phyloP scores from a whole-genome alignment of 2,113 vertebrate species.

The Grammomys surdaster region DNA sequence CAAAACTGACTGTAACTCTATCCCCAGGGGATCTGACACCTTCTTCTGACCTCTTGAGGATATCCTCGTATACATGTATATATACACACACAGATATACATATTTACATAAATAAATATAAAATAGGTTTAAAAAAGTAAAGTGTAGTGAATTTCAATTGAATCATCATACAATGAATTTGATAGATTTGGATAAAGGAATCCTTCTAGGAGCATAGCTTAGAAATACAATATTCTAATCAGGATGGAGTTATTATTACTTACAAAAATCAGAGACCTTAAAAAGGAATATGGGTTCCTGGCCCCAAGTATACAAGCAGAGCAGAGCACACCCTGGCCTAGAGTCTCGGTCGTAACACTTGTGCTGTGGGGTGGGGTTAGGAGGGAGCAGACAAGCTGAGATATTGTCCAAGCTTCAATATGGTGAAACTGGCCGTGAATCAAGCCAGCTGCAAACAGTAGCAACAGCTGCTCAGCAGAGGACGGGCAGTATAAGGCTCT shows the following conservation, averaged over 20 bases:
- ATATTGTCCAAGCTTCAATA: not conserved
- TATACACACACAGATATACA: not conserved
- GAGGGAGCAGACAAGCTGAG: not conserved
- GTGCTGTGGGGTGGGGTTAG: not conserved
- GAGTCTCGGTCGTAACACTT: not conserved
- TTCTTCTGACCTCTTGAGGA: not conserved
- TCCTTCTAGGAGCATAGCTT: not conserved
- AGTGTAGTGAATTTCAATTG: not conserved
- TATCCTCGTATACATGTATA: too few species aligned
- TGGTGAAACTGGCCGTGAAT: not conserved
- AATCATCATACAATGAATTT: not conserved
- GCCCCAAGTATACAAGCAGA: rapidly evolving
- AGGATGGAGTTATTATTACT: not conserved
- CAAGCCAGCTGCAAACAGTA: constrained; percentile 20
- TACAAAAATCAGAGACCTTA: constrained; percentile 5
- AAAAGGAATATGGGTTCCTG: not conserved
- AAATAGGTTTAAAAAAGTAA: not conserved
- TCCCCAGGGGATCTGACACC: not conserved
- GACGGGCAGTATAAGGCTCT: not conserved
- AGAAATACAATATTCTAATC: not conserved
- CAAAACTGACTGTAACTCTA: not conserved
- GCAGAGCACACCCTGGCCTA: not conserved
- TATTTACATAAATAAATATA: not conserved
- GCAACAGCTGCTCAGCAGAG: constrained; percentile 25
- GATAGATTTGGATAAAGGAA: not conserved